Base-by-base conservation (phyloP, 2,113 vertebrate species). In the Falco punctatus region DNA sequence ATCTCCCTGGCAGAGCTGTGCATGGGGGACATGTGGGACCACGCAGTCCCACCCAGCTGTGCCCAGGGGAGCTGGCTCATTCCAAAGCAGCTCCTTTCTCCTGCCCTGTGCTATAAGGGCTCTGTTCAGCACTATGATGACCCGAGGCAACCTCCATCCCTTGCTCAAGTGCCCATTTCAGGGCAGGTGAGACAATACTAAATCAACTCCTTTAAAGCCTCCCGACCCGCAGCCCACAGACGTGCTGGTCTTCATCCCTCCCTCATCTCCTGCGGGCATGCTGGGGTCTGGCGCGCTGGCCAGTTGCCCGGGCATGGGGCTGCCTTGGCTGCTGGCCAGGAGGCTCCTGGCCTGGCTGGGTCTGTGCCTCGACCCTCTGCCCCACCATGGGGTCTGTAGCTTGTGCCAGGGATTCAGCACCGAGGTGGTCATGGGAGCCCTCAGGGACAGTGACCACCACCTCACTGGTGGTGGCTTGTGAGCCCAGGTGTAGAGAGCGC, bases 321-420 rank as follows among this genome's bases (percentile, higher is more conserved):
- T 88, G 80, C 75, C 75, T 95, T 5, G 64, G 89, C 58, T 77
- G 26, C 66, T 69, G 55, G 62, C 91, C 94, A 95, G 54, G 74
- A 88, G 61, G 62, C 71, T 95, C 52, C 79, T 78, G 88, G 55
- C 85, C 64, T 2, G 2, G 11, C 82, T 96, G 74, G 38, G 86
- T 62, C 79, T 0, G 2, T 90, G 91, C 96, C 96, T 81, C 61
- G 7, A 55, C 75, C 44, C 66, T 87, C 77, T 13, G 8, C 26
- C 61, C 81, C 86, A 40, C 85, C 22, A 3, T 0, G 13, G 49
- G 51, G 46, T 58, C 72, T 2, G 26, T 79, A 91, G 87, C 84
- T 81, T 81, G 96, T 2, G 8, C 90, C 35, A 77, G 87, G 94
- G 97, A 97, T 97, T 97, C 96, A 97, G 73, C 96, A 87, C 93